Conservation (phyloP, 2,888 invertebrate species). For the Cataglyphis livida region DNA sequence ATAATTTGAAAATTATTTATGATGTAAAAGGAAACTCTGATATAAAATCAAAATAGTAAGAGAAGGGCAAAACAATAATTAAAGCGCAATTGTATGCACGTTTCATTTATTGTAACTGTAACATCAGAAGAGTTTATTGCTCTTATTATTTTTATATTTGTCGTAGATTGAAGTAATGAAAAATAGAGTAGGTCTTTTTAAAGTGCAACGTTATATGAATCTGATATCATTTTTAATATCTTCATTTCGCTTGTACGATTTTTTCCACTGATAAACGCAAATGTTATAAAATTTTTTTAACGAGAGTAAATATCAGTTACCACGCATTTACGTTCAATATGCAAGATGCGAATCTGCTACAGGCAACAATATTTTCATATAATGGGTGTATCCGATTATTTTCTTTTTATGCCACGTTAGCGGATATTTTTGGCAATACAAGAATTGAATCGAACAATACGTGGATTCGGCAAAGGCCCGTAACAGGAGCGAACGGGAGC, state of each 20-base stretch:
- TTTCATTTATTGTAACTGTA: neutral
- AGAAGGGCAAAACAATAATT: neutral
- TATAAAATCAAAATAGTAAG: neutral
- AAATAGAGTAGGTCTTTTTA: neutral
- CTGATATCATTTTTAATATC: neutral
- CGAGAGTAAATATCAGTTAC: neutral
- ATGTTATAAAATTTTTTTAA: neutral
- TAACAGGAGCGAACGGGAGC: neutral
- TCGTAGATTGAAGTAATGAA: neutral
- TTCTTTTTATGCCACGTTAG: neutral
- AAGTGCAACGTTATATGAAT: neutral
- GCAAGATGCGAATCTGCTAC: neutral
- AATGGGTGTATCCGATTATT: slow-evolving; percentile 7
- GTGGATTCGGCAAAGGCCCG: neutral
- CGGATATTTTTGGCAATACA: slow-evolving; percentile 26
- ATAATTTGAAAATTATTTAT: neutral
- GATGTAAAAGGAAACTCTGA: neutral
- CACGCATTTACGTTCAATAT: neutral
- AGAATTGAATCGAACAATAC: slow-evolving; percentile 21
- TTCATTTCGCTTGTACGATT: neutral
- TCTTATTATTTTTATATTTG: neutral
- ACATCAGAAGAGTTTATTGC: neutral
- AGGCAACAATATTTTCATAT: neutral
- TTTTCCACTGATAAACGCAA: neutral
- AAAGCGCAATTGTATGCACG: neutral